Conservation (phyloP, 2,888 invertebrate genomes). For the Zeuzera pyrina region DNA sequence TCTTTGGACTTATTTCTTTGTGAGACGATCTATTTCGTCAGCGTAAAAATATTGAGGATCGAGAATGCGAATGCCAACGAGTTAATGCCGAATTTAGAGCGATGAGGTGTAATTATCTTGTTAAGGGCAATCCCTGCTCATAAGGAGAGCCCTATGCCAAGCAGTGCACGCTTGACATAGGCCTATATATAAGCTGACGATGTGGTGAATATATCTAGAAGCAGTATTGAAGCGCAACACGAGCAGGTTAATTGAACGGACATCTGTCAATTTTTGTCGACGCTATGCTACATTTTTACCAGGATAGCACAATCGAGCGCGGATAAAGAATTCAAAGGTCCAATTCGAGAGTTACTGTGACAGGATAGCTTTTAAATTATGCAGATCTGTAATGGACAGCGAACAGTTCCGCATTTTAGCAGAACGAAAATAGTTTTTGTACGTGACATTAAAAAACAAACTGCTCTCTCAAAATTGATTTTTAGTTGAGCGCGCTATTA, state of each 20-base stretch:
- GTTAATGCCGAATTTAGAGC: no score
- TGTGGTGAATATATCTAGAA: conserved; percentile 14
- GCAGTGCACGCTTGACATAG: no score
- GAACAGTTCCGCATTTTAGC: conserved; percentile 31
- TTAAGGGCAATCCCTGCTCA: no score
- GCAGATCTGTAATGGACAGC: conserved; percentile 63
- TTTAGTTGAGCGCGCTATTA: no score
- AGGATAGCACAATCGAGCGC: conserved; percentile 28
- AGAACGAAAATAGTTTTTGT: conserved; percentile 44
- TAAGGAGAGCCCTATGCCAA: no score
- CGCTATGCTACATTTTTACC: conserved; percentile 37
- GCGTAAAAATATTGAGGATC: no score
- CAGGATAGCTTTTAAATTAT: conserved; percentile 60
- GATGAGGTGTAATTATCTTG: no score
- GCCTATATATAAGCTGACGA: not conserved
- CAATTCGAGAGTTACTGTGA: conserved; percentile 42
- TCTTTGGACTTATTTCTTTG: no score
- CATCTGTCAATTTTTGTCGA: conserved; percentile 52
- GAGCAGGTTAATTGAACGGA: conserved; percentile 41
- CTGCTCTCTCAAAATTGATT: not conserved
- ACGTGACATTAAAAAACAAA: conserved; percentile 9
- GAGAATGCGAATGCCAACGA: no score
- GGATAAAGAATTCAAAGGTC: conserved; percentile 59
- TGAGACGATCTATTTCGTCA: no score
- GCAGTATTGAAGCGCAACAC: conserved; percentile 14